A percentile compares a stretch with the other conserved stretches of the same genome.
Conservation (phyloP, 2,113 vertebrate species). For the Callospermophilus lateralis region DNA sequence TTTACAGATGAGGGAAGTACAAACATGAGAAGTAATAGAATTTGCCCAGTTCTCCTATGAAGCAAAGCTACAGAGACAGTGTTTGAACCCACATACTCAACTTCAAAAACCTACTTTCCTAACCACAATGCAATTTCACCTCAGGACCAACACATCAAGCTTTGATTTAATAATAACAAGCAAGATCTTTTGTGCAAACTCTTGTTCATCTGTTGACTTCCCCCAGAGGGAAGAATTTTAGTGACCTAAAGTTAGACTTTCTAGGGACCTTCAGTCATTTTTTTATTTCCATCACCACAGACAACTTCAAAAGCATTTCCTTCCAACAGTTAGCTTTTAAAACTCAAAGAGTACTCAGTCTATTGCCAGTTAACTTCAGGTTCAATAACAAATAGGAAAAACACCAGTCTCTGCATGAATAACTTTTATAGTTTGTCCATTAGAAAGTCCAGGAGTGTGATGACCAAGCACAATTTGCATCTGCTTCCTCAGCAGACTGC, state of each 20-base stretch:
- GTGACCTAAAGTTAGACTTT: conserved; percentile 32
- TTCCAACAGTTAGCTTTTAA: conserved; percentile 3
- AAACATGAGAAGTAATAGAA: neutral
- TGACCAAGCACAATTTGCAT: conserved; percentile 75
- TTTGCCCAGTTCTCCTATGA: neutral
- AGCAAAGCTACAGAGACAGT: neutral
- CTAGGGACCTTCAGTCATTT: conserved; percentile 13
- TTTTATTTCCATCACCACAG: conserved; percentile 8
- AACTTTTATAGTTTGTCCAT: conserved; percentile 78
- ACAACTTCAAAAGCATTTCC: conserved; percentile 1
- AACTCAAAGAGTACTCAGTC: neutral
- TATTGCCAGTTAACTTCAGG: conserved; percentile 45
- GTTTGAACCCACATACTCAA: neutral
- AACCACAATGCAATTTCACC: neutral
- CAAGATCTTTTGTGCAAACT: neutral
- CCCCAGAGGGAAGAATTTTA: neutral
- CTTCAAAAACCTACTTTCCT: neutral
- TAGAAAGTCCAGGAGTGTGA: conserved; percentile 74
- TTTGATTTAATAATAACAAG: conserved; percentile 12
- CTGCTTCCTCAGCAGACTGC: conserved; percentile 79
- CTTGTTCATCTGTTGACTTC: neutral
- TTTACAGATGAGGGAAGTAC: conserved; percentile 10
- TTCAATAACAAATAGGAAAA: conserved; percentile 69
- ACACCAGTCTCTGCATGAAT: conserved; percentile 62
- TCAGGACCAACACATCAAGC: neutral